A percentile compares a stretch with the other conserved stretches of the same genome.
Evolutionary conservation across 2,113 vertebrate genomes (phyloP).

Genomic region (Erythrocercus mccallii): DNA sequence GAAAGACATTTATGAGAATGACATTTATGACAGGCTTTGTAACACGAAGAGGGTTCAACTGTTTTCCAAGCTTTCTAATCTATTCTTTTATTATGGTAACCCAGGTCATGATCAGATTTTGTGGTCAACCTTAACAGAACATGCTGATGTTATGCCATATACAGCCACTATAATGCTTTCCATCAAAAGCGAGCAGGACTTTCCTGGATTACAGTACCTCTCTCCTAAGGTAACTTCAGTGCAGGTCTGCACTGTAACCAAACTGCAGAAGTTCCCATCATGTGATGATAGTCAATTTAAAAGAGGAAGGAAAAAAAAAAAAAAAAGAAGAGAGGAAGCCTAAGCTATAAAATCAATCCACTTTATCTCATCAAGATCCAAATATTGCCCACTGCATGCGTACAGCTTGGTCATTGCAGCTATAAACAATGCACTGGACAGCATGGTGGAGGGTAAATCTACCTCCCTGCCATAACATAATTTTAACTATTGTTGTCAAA

Average conservation of each 20-base stretch:
- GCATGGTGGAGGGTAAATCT: not conserved
- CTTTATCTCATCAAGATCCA: not conserved
- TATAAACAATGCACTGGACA: not conserved
- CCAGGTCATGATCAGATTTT: not conserved
- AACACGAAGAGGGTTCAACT: not conserved
- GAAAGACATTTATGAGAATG: not conserved
- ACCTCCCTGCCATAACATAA: not conserved
- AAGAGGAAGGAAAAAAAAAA: not conserved
- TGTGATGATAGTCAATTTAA: not conserved
- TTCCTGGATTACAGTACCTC: not conserved
- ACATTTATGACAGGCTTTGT: not conserved
- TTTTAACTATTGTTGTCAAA: not conserved
- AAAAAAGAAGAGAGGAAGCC: fast-evolving
- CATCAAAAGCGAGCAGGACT: not conserved
- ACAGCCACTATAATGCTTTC: not conserved
- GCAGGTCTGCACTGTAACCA: fast-evolving
- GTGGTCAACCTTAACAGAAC: not conserved
- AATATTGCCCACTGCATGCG: not conserved
- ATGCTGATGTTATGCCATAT: not conserved
- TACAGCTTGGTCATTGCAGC: not conserved
- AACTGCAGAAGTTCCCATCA: not conserved
- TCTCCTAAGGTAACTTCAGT: not conserved
- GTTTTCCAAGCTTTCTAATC: not conserved
- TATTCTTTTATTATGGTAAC: not conserved
- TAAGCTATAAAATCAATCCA: not conserved